These are phyloP conservation scores for Eupithecia tripunctaria DNA, from an alignment of 2,888 invertebrate species.

Conservation along the genomic window DNA sequence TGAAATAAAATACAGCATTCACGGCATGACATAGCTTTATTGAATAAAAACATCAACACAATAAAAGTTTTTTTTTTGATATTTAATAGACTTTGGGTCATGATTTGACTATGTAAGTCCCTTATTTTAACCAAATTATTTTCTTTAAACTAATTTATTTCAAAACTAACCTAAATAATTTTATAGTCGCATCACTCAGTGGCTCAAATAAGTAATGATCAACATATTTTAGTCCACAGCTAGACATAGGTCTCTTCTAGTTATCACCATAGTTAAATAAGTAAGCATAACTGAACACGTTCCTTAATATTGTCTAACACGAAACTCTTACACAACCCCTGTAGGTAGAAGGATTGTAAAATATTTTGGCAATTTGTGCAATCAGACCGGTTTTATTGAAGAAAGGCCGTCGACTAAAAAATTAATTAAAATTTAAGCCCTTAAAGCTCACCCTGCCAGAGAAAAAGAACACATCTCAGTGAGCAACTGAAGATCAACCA, in stretches of 20 bases:
- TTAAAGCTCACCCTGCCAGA: constrained; percentile 66
- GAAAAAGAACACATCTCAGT: constrained; percentile 77
- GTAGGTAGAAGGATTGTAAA: constrained; percentile 69
- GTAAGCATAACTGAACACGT: constrained; percentile 45
- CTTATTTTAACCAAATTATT: too few relatives aligned
- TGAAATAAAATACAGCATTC: background rate
- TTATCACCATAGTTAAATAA: too few relatives aligned
- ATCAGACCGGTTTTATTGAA: constrained; percentile 71
- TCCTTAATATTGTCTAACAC: constrained; percentile 49
- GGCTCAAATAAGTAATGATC: too few relatives aligned
- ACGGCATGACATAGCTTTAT: background rate
- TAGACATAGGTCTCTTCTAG: too few relatives aligned
- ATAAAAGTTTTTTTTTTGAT: too few relatives aligned
- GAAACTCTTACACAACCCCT: constrained; percentile 63
- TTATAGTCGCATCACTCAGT: too few relatives aligned
- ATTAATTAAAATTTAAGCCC: constrained; percentile 82
- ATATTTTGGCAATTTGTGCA: constrained; percentile 65
- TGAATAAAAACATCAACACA: background rate
- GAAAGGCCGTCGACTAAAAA: constrained; percentile 77
- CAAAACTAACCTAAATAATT: too few relatives aligned
- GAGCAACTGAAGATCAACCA: constrained; percentile 78
- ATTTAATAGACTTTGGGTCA: too few relatives aligned
- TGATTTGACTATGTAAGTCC: too few relatives aligned
- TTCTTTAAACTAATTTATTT: too few relatives aligned
- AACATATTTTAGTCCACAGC: too few relatives aligned